Conservation (phyloP, 2,888 invertebrate genomes). For the Cataglyphis cursor region DNA sequence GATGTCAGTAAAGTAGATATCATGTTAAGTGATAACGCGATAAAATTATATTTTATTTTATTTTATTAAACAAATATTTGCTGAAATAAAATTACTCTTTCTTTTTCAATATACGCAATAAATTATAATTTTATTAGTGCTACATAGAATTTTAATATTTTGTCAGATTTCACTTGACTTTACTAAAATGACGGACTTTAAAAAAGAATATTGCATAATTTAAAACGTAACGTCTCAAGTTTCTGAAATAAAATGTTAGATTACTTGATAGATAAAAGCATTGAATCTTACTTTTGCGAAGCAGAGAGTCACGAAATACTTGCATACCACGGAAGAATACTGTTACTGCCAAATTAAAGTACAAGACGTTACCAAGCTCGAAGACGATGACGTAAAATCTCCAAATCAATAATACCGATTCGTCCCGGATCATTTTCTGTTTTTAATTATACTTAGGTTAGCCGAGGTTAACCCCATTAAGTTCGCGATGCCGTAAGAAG, state of each 20-base stretch:
- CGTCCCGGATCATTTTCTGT: constrained; percentile 80
- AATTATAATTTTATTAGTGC: background rate
- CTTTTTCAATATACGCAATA: background rate
- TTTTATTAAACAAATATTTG: background rate
- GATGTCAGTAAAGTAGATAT: background rate
- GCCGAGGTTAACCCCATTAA: constrained; percentile 82
- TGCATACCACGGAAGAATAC: background rate
- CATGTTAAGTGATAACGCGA: background rate
- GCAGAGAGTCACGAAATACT: constrained; percentile 16
- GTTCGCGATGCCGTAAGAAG: constrained; percentile 65
- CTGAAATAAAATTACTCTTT: background rate
- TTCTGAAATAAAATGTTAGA: background rate
- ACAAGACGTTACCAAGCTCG: constrained; percentile 28
- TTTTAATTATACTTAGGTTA: constrained; percentile 83
- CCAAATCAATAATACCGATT: constrained; percentile 80
- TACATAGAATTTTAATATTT: background rate
- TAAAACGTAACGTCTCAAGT: background rate
- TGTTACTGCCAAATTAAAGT: constrained; percentile 46
- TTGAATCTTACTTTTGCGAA: constrained; percentile 11
- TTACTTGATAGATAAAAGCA: background rate
- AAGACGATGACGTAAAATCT: constrained; percentile 62
- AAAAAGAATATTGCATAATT: background rate
- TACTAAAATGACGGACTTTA: background rate
- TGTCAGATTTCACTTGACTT: background rate
- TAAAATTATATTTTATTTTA: background rate